Evolutionary conservation across 2,888 invertebrate genomes (phyloP).

Genomic region (Oasisia sp.): DNA sequence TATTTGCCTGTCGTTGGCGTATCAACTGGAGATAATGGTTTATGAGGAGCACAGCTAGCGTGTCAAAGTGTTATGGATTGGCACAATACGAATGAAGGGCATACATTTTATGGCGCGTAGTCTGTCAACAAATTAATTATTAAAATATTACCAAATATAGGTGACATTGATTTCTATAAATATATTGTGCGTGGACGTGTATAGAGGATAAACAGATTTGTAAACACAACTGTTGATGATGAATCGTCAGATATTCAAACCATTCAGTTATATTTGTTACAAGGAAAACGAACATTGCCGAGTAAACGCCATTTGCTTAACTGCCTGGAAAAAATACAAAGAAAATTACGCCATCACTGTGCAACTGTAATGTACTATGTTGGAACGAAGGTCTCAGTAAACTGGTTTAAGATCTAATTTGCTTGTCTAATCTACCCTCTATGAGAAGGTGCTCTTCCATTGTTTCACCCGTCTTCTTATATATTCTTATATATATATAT

Average conservation of each 20-base stretch:
- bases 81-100: neutral
- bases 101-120: neutral
- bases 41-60: neutral
- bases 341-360: too few species aligned
- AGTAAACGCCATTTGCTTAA: too few species aligned
- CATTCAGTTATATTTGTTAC: neutral
- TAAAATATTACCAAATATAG: neutral
- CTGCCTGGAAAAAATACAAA: too few species aligned
- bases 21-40: neutral
- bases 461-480: too few species aligned
- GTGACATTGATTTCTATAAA: neutral
- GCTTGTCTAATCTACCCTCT: too few species aligned
- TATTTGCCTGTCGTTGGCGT: neutral
- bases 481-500: too few species aligned
- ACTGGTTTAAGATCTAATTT: too few species aligned
- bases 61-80: neutral
- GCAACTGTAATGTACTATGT: too few species aligned
- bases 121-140: neutral
- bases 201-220: neutral
- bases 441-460: too few species aligned
- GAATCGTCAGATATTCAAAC: neutral
- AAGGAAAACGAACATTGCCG: neutral
- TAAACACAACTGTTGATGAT: neutral
- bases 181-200: neutral
- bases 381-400: too few species aligned